Evolutionary conservation across 2,888 invertebrate species (phyloP).

Genomic region (Adelognathus sp.): DNA sequence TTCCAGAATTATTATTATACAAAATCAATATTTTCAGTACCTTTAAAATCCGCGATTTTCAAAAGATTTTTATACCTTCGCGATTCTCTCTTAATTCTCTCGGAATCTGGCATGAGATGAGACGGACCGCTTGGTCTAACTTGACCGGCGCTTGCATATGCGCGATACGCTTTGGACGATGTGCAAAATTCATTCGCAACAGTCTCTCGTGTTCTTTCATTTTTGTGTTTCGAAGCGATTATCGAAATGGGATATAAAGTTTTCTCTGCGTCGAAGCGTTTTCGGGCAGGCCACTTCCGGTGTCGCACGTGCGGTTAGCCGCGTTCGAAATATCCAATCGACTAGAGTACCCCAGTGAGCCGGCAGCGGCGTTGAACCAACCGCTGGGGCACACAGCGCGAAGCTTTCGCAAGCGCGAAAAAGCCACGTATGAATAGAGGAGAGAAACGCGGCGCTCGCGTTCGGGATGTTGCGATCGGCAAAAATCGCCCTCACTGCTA

Average conservation of each 20-base stretch:
- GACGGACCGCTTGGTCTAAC: too few species aligned
- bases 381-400: background rate
- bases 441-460: too few species aligned
- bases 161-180: too few species aligned
- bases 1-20: too few species aligned
- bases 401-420: slow-evolving; percentile 3
- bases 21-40: too few species aligned
- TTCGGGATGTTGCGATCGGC: slow-evolving; percentile 29
- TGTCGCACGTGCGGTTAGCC: slow-evolving; percentile 49
- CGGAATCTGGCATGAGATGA: too few species aligned
- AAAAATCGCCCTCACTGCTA: slow-evolving; percentile 40
- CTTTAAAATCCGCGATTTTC: too few species aligned
- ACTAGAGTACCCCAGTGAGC: slow-evolving; percentile 27
- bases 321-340: slow-evolving; percentile 49
- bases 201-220: background rate
- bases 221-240: background rate
- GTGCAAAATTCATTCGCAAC: too few species aligned
- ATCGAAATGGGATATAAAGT: slow-evolving; percentile 22
- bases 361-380: background rate
- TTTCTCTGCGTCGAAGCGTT: slow-evolving; percentile 21
- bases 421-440: background rate
- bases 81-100: too few species aligned
- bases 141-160: too few species aligned
- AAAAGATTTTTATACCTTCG: too few species aligned
- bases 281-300: slow-evolving; percentile 33